Evolutionary conservation across 1,140 invertebrate species (phyloP).

Genomic region (Zaprionus ghesquierei): DNA sequence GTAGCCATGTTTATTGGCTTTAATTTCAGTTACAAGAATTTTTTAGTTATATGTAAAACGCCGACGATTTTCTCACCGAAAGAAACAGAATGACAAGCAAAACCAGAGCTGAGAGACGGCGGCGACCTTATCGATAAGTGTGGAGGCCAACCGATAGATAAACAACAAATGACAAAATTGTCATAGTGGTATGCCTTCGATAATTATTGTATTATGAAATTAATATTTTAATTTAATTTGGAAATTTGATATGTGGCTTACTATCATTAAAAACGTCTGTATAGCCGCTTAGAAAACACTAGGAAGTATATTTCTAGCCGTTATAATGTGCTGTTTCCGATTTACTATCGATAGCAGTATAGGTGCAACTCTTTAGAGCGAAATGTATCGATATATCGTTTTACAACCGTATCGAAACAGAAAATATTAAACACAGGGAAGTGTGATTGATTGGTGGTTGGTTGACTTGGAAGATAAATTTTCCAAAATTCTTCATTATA

Average conservation of each 20-base stretch:
- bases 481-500: constrained; percentile 59
- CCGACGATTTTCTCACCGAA: constrained; percentile 55
- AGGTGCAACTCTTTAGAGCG: background rate
- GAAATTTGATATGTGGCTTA: background rate
- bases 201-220: background rate
- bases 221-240: background rate
- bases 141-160: background rate
- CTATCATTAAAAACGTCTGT: background rate
- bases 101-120: constrained; percentile 23
- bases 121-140: constrained; percentile 7
- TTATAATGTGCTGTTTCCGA: background rate
- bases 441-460: constrained; percentile 6
- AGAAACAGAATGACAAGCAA: constrained; percentile 72
- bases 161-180: background rate
- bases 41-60: constrained; percentile 45
- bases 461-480: constrained; percentile 5
- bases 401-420: background rate
- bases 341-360: background rate
- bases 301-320: background rate
- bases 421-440: background rate
- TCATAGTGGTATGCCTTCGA: background rate
- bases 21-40: constrained; percentile 41
- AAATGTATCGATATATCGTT: background rate
- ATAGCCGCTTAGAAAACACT: background rate
- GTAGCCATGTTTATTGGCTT: constrained; percentile 88